Percentiles rank a stretch among this genome's conserved stretches.
Evolutionary conservation across 2,113 vertebrate genomes (phyloP).

Genomic region (Oostethus manadensis): DNA sequence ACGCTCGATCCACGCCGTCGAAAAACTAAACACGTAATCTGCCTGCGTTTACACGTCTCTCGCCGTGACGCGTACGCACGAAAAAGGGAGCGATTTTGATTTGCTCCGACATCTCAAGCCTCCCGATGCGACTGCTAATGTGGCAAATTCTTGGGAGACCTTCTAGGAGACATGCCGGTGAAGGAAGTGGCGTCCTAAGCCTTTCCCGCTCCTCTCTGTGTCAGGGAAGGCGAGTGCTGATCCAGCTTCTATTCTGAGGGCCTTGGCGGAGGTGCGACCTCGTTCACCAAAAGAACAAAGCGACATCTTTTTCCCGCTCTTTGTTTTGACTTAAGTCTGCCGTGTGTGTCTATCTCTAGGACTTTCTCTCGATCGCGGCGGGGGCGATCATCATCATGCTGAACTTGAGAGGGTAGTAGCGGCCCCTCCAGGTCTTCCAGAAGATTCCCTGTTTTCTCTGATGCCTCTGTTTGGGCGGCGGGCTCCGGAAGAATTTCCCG

Average conservation of each 20-base stretch:
- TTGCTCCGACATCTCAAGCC: neutral
- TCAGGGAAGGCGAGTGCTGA: neutral
- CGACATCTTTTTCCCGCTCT: constrained; percentile 6
- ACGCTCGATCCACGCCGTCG: constrained; percentile 45
- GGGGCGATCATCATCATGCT: constrained; percentile 87
- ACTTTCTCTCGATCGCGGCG: constrained; percentile 49
- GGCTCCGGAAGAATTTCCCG: constrained; percentile 83
- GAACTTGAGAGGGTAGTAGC: constrained; percentile 87
- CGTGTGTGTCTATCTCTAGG: constrained; percentile 50
- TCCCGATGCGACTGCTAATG: constrained; percentile 11
- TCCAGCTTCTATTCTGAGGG: constrained; percentile 16
- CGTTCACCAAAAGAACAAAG: constrained; percentile 24
- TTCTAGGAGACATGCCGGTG: constrained; percentile 18
- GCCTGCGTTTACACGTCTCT: constrained; percentile 2
- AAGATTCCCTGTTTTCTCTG: constrained; percentile 92
- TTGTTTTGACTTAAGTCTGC: constrained; percentile 4
- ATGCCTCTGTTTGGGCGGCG: constrained; percentile 81
- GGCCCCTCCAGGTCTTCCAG: constrained; percentile 95
- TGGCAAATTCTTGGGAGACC: constrained; percentile 29
- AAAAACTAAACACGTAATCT: constrained; percentile 8
- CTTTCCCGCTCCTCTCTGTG: neutral
- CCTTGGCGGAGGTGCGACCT: constrained; percentile 17
- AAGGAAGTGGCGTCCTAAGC: neutral
- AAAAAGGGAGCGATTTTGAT: neutral
- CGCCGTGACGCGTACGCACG: neutral